Base-by-base conservation (phyloP, 2,113 vertebrate genomes). In the Prochilodus magdalenae region DNA sequence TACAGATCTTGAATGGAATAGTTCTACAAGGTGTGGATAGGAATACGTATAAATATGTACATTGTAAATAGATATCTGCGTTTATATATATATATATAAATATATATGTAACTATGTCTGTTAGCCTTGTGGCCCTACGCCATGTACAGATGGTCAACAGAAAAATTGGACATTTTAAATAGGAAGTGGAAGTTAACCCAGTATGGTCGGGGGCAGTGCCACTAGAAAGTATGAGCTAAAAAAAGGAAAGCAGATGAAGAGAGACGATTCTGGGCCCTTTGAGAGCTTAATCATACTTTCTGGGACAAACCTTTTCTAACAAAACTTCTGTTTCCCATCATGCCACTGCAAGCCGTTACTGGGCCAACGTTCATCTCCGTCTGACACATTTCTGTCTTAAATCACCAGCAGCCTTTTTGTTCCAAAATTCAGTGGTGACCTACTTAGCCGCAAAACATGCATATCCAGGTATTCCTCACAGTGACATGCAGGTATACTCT, bases 321-420 rank as follows among this genome's bases (percentile, higher is more conserved):
- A 14, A 20, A 67, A 73, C 26, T n/a, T 15, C n/a, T 60, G n/a
- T 22, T 30, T 65, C 44, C 81, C 84, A 81, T 81, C 87, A 78
- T 75, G 85, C 88, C 89, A 85, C 86, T 18, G 24, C 62, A 11
- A 47, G 83, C 49, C 53, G 59, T 63, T 22, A 84, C 78, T 57
- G 81, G 82, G 76, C 90, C 86, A 47, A 77, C 72, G 77, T 86
- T 91, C 88, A 89, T 91, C 72, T 72, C 36, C 53, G 33, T 84
- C 59, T 47, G 29, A 75, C 60, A 63, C 78, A 83, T 82, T 78
- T 90, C 87, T 93, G 89, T 93, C 92, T 93, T 92, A 92, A 92
- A 89, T 91, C 93, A 94, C 94, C 93, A 93, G 92, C 93, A 93
- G 94, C 91, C 92, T 93, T 91, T 86, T 87, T 66, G 4, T 74